Evolutionary conservation across 2,797 vertebrate genomes (phyloP).

Genomic region (Hoplostethus atlanticus): DNA sequence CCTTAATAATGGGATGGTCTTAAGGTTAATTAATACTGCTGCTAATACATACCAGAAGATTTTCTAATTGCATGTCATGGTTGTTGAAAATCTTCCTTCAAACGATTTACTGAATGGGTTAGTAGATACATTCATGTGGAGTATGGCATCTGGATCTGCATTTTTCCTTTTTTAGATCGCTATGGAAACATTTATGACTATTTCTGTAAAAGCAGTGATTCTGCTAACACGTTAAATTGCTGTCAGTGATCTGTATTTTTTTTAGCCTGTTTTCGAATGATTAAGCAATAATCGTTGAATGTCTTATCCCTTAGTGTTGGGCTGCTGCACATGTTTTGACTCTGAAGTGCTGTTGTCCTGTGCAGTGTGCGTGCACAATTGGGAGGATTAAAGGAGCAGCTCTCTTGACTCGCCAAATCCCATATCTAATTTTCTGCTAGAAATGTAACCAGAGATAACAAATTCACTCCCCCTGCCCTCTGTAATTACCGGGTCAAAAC

Average conservation of each 20-base stretch:
- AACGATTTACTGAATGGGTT: too few relatives aligned
- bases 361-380: neutral
- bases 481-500: neutral
- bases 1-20: neutral
- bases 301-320: constrained; percentile 1
- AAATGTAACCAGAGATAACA: too few relatives aligned
- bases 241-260: neutral
- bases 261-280: constrained; percentile 2
- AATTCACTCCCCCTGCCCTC: too few relatives aligned
- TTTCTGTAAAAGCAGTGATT: too few relatives aligned
- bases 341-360: constrained; percentile 7
- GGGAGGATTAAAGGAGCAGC: neutral
- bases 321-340: constrained; percentile 11
- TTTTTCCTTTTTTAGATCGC: too few relatives aligned
- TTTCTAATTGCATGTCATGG: neutral
- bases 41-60: neutral
- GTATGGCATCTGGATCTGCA: too few relatives aligned
- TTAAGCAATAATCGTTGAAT: constrained; percentile 39
- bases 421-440: too few relatives aligned
- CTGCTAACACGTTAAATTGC: neutral
- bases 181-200: too few relatives aligned
- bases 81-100: neutral
- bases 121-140: too few relatives aligned
- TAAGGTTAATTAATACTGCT: neutral
- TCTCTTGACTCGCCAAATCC: neutral